Base-by-base conservation (phyloP, 2,113 vertebrate species). In the Psettodes erumei region DNA sequence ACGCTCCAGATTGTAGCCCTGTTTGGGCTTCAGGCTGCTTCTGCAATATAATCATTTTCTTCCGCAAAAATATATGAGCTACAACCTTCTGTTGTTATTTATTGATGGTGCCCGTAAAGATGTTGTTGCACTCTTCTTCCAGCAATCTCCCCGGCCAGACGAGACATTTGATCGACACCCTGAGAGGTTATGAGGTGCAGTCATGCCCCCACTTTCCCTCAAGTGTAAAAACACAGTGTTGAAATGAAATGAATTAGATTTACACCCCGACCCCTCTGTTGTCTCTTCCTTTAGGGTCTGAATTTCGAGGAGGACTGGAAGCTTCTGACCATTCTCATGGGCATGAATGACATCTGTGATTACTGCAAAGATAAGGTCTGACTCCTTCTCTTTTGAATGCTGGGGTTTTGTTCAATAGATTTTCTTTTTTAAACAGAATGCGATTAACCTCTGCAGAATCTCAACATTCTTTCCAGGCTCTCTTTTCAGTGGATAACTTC, bases 291-390 rank as follows among this genome's bases (percentile, higher is more conserved):
- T 18, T 32, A 95, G 95, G 92, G 86, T 32, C 61, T 95, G 30
- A 90, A 94, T 82, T 95, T 94, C 23, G 81, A 91, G 53, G 71
- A 94, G 48, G 95, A 96, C 86, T 96, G 95, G 95, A 95, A 96
- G 84, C 91, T 95, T 45, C 42, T 95, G 83, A 95, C 95, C 11
- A 88, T 96, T 67, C 92, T 95, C 50, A 95, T 95, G 61, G 95
- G 95, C 71, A 93, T 93, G 92, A 95, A 95, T 61, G 95, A 96
- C 80, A 93, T 96, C 80, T 96, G 95, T 61, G 93, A 95, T 83
- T 93, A 94, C 86, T 96, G 95, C 87, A 95, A 95, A 88, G 91
- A 95, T 72, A 95, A 94, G 91, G 95, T 93, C 59, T 13, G 67
- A 45, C 1, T 11, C 48, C 32, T 53, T 9, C 1, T 56, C 15